Base-by-base conservation (phyloP, 2,113 vertebrate species). In the Glaucomys volans region DNA sequence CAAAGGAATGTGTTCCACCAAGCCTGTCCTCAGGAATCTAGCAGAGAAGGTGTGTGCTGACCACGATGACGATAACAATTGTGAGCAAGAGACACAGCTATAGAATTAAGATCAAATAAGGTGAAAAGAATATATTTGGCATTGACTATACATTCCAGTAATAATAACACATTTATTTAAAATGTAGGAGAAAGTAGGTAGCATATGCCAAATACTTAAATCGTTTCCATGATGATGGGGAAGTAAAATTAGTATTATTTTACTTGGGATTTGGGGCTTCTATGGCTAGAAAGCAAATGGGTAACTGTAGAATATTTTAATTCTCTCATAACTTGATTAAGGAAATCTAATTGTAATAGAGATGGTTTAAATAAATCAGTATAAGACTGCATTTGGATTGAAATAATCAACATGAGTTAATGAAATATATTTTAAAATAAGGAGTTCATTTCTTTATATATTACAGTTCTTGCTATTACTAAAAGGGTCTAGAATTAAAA, bases 101-200 rank as follows among this genome's bases (percentile, higher is more conserved):
- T 94, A 88, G 47, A 75, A 85, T 69, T 74, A 89, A 95, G 26
- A 4, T 37, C 59, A 66, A 82, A 67, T 82, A 77, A 75, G 3
- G 30, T 83, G 64, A 67, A 83, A 42, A 2, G 4, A 2, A 62
- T 42, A 28, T n/a, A 88, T 37, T 72, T 91, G 17, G 1, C 1
- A 52, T 81, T 67, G 9, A 50, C 40, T 54, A 64, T 24, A 47
- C 17, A 40, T 11, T 92, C 50, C 18, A 28, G 71, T 59, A 87
- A 57, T 8, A 87, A n/a, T 40, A 91, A 30, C 59, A 13, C 37
- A 28, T 69, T 40, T 44, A 71, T 57, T 54, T 22, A 50, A 81
- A 84, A 64, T 93, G 9, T 84, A 35, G 10, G 40, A 54, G 2
- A 87, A 77, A 72, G 2, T 74, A 74, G 44, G 57, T 50, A 72